Conservation (phyloP, 2,797 vertebrate genomes). For the Lutjanus campechanus region DNA sequence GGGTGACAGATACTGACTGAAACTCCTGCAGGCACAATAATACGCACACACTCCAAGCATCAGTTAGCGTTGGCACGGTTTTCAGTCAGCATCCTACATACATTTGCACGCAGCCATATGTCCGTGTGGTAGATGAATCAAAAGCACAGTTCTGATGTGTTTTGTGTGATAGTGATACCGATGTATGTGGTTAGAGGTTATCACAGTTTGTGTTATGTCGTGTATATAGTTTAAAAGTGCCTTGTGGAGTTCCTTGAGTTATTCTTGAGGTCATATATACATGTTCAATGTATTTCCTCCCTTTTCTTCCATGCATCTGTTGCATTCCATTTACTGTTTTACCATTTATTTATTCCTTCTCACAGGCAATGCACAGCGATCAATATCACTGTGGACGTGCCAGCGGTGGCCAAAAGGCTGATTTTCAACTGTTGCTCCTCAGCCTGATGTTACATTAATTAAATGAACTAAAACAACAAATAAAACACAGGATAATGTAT, state of each 20-base stretch:
- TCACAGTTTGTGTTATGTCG: background rate
- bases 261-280: background rate
- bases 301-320: background rate
- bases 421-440: too few species aligned
- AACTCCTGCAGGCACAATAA: constrained; percentile 29
- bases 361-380: too few species aligned
- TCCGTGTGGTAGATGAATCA: background rate
- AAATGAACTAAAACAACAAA: too few species aligned
- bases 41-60: background rate
- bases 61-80: constrained; percentile 17
- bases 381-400: too few species aligned
- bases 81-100: constrained; percentile 22
- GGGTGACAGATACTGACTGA: constrained; percentile 41
- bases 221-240: background rate
- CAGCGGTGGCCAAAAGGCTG: too few species aligned
- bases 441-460: too few species aligned
- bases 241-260: background rate
- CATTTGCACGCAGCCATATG: background rate
- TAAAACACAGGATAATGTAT: too few species aligned
- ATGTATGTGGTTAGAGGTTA: background rate
- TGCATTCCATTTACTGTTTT: too few species aligned
- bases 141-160: background rate
- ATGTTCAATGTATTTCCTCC: background rate
- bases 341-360: too few species aligned
- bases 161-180: background rate